Evolutionary conservation across 2,113 vertebrate species (phyloP).

Genomic region (Hyaena hyaena): DNA sequence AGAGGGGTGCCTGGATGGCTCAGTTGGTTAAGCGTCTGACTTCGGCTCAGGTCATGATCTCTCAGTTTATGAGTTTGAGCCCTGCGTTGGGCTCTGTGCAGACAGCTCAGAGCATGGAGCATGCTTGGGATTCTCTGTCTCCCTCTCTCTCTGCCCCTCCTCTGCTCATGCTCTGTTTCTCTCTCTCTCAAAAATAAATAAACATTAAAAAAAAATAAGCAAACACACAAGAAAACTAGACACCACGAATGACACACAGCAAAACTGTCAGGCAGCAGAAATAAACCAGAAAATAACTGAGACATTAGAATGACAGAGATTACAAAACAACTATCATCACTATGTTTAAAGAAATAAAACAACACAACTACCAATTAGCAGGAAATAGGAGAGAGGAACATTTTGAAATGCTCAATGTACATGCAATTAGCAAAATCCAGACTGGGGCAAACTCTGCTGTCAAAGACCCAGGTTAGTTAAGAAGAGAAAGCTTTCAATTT

Average conservation of each 20-base stretch:
- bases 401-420: background rate
- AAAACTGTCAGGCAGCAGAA: background rate
- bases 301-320: background rate
- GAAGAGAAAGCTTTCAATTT: background rate
- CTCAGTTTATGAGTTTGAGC: no score
- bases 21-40: no score
- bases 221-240: background rate
- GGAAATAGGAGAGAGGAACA: background rate
- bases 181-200: no score
- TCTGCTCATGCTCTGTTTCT: no score
- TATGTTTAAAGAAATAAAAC: conserved; percentile 3
- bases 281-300: background rate
- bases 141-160: no score
- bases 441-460: background rate
- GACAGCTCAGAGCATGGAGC: no score
- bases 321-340: background rate
- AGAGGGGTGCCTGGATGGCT: no score
- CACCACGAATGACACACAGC: background rate
- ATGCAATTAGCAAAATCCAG: background rate
- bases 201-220: background rate
- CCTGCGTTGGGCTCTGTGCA: no score
- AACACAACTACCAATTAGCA: background rate
- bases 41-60: no score
- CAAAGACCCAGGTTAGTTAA: background rate
- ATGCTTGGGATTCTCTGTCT: no score